Evolutionary conservation across 2,888 invertebrate species (phyloP), one percentile per base, ranked within the genome.

Genomic region (Ischnura elegans): DNA sequence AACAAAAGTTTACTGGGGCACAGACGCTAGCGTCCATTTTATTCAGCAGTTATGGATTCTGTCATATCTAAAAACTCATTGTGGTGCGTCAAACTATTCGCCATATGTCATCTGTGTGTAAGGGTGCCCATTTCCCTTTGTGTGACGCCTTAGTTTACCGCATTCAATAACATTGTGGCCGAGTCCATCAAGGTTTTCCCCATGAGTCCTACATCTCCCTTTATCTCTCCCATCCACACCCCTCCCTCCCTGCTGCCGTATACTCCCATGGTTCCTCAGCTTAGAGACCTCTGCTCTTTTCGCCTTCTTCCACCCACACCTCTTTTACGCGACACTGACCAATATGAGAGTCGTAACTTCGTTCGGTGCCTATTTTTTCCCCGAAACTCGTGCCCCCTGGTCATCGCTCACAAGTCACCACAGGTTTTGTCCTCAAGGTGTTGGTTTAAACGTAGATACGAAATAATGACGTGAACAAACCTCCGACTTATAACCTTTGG

Each of bases 281-380:
- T n/a, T n/a, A n/a, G n/a, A n/a, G n/a, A 25, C n/a, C 86, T 46
- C 46, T 61, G 16, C 90, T 16, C 61, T 61, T n/a, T 61, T 61
- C 61, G 47, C 90, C 61, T 76, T 42, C 55, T 36, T 25, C 55
- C n/a, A 87, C 55, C 42, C 87, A 55, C 87, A 61, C 90, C 61
- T 90, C 55, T 90, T 90, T 90, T 90, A 90, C 90, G 90, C 90
- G 90, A 90, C 90, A 90, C 90, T 90, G 90, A 90, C 90, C 90
- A 90, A 90, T 90, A 90, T 90, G 90, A 90, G 90, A n/a, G 43
- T 90, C 90, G 90, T 90, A 90, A 90, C 90, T 66, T 61, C 43
- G 90, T 61, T 61, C 90, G 45, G 55, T 90, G 61, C 90, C 66
- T 90, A 90, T 90, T 66, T 66, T 66, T 43, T n/a, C 61, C 55